These are phyloP conservation scores for Corythoichthys haematopterus DNA, from an alignment of 2,113 vertebrate species.

Conservation along the genomic window DNA sequence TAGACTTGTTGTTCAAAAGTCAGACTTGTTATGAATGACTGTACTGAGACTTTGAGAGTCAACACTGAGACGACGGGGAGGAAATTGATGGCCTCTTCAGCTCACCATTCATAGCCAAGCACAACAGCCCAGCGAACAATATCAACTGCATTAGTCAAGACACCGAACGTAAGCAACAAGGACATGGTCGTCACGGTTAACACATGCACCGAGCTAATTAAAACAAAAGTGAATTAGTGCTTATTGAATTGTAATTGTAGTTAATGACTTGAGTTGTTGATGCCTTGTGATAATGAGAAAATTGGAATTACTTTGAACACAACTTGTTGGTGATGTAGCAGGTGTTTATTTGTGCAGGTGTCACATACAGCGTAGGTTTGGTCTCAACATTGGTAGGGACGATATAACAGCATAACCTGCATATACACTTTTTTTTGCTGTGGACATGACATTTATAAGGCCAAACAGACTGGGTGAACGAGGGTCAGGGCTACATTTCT, in stretches of 20 bases:
- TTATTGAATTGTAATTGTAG: conserved; percentile 68
- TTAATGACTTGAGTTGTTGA: conserved; percentile 68
- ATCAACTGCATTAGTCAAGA: conserved; percentile 37
- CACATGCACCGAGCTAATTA: conserved; percentile 61
- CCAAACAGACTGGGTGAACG: no score
- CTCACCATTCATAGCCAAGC: conserved; percentile 40
- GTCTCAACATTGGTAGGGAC: no score
- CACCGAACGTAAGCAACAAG: conserved; percentile 30
- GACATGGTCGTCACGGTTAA: conserved; percentile 41
- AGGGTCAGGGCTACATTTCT: no score
- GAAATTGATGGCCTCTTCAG: conserved; percentile 51
- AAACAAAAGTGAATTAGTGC: conserved; percentile 71
- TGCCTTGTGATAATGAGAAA: conserved; percentile 71
- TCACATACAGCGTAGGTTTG: conserved; percentile 17
- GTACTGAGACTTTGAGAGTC: conserved; percentile 26
- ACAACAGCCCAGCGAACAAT: conserved; percentile 51
- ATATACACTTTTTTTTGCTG: no score
- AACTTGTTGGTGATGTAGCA: conserved; percentile 64
- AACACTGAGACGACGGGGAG: conserved; percentile 41
- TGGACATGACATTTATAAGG: no score
- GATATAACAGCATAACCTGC: no score
- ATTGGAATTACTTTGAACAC: conserved; percentile 75
- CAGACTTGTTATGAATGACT: conserved; percentile 12
- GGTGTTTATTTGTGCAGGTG: conserved; percentile 65
- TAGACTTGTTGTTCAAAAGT: conserved; percentile 12